Conservation (phyloP, 2,797 vertebrate genomes). For the Okamejei kenojei region DNA sequence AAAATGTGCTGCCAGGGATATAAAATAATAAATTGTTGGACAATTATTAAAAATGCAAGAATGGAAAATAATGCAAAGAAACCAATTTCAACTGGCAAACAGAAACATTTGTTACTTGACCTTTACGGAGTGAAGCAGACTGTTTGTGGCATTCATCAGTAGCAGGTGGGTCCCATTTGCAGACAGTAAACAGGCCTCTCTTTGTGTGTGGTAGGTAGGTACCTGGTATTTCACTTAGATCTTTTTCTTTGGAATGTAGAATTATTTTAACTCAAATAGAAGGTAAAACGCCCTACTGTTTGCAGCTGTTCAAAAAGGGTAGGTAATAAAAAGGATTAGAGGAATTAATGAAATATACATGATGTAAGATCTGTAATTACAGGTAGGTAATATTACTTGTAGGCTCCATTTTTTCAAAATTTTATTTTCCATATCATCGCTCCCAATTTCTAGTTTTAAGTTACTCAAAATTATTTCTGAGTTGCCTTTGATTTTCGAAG, state of each 20-base stretch:
- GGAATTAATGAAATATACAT: conserved; percentile 30
- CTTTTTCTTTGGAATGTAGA: conserved; percentile 29
- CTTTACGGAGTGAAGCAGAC: neutral
- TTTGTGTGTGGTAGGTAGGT: conserved; percentile 67
- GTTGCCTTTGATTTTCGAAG: conserved; percentile 58
- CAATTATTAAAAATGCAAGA: neutral
- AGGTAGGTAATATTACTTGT: conserved; percentile 81
- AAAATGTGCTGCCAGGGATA: neutral
- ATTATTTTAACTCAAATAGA: conserved; percentile 12
- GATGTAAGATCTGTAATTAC: conserved; percentile 57
- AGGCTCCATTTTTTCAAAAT: conserved; percentile 61
- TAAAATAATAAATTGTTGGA: neutral
- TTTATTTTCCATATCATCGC: conserved; percentile 64
- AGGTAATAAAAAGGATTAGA: conserved; percentile 38
- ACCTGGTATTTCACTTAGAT: conserved; percentile 34
- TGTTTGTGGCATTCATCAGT: conserved; percentile 14
- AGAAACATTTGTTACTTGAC: conserved; percentile 31
- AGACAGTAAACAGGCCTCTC: conserved; percentile 67
- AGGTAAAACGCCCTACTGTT: conserved; percentile 26
- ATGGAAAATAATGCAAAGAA: neutral
- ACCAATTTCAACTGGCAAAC: neutral
- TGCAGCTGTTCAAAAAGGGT: conserved; percentile 37
- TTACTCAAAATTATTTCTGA: conserved; percentile 10
- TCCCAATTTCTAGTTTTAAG: conserved; percentile 54
- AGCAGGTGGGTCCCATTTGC: conserved; percentile 81